Percentiles rank a stretch among this genome's conserved stretches.
phyloP scores from a whole-genome alignment of 2,888 invertebrate species.

The Lissonota sp. region DNA sequence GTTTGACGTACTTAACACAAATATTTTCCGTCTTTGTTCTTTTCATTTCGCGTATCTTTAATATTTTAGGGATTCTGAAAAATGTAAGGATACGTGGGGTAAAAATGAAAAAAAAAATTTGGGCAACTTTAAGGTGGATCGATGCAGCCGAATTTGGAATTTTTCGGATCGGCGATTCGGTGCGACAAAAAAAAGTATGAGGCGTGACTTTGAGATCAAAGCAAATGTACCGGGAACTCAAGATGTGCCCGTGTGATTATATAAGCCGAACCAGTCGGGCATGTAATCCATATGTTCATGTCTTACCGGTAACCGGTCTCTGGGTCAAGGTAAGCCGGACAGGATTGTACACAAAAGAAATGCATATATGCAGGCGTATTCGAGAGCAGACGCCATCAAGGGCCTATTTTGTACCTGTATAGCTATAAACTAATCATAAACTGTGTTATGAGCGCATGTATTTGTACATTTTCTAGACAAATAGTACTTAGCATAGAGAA shows the following conservation, averaged over 20 bases:
- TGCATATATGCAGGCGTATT: slow-evolving; percentile 59
- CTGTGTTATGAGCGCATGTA: not conserved
- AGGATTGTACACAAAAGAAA: slow-evolving; percentile 34
- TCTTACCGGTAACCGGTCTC: slow-evolving; percentile 72
- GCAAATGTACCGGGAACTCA: slow-evolving; percentile 5
- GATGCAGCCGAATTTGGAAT: not conserved
- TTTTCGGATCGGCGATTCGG: slow-evolving; percentile 4
- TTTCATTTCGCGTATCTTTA: too few relatives aligned
- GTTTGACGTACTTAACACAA: too few relatives aligned
- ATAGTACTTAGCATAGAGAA: not conserved
- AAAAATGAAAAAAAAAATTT: not conserved
- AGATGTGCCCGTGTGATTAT: slow-evolving; percentile 52
- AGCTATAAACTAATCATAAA: not conserved
- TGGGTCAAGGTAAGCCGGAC: slow-evolving; percentile 80
- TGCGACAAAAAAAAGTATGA: slow-evolving; percentile 26
- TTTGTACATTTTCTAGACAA: slow-evolving; percentile 1
- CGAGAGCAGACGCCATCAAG: slow-evolving; percentile 63
- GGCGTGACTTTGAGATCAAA: slow-evolving; percentile 7
- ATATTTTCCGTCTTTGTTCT: too few relatives aligned
- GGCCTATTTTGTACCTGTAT: slow-evolving; percentile 1
- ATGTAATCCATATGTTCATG: slow-evolving; percentile 73
- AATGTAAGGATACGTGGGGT: too few relatives aligned
- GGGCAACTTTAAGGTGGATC: not conserved
- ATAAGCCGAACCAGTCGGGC: slow-evolving; percentile 64
- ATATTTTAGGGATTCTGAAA: too few relatives aligned